These are phyloP conservation scores for Mus spretus DNA, from an alignment of 2,797 vertebrate species.

Conservation along the genomic window DNA sequence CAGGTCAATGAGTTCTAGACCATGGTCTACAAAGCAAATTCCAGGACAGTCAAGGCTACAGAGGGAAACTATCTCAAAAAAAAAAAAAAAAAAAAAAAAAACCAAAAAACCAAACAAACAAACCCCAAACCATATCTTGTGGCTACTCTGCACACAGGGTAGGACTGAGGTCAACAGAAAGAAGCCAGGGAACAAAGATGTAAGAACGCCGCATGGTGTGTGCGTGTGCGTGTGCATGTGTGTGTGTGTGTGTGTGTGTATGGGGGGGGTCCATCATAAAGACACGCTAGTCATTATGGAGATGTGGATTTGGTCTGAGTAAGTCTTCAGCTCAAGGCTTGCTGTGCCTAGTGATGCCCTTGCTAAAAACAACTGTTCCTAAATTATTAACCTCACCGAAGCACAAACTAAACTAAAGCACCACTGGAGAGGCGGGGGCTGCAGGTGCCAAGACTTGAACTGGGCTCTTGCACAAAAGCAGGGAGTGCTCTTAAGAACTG, in stretches of 20 bases:
- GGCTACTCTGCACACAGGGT: not conserved
- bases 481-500: not conserved
- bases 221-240: too few species aligned
- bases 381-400: not conserved
- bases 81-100: too few species aligned
- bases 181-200: not conserved
- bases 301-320: not conserved
- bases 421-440: not conserved
- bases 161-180: not conserved
- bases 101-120: not conserved
- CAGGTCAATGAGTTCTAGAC: too few species aligned
- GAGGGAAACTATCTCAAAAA: too few species aligned
- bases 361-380: not conserved
- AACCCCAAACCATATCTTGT: not conserved
- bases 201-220: too few species aligned
- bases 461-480: not conserved
- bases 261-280: not conserved
- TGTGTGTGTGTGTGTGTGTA: too few species aligned
- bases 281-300: not conserved
- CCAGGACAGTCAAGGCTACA: too few species aligned
- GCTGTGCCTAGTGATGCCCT: not conserved
- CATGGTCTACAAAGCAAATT: too few species aligned
- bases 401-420: not conserved
- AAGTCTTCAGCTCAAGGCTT: not conserved
- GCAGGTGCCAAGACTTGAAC: not conserved